Percentiles rank a stretch among this genome's conserved stretches.
Evolutionary conservation across 2,888 invertebrate genomes (phyloP).

Genomic region (Andrena chrysosceles): DNA sequence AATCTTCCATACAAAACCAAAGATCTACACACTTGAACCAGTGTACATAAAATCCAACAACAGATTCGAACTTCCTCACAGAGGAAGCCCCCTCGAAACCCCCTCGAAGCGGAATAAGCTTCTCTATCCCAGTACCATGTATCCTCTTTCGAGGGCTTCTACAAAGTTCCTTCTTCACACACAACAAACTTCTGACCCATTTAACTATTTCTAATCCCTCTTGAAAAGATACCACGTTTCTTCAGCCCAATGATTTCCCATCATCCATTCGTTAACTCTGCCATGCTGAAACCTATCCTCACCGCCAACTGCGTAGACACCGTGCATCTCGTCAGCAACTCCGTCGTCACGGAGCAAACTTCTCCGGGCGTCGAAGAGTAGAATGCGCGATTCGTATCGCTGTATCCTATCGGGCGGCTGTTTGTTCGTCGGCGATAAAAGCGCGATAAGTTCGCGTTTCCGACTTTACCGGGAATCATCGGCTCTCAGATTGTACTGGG

Average conservation of each 20-base stretch:
- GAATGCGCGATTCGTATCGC: neutral
- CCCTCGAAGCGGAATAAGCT: neutral
- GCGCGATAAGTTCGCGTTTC: conserved; percentile 66
- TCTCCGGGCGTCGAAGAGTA: neutral
- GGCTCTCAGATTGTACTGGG: conserved; percentile 56
- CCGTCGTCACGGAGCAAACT: neutral
- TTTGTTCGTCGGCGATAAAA: conserved; percentile 57
- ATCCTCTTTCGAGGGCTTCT: conserved; percentile 18
- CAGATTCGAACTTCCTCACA: neutral
- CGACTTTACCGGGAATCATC: conserved; percentile 59
- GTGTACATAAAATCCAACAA: neutral
- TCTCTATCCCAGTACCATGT: too few species aligned
- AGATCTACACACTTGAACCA: neutral
- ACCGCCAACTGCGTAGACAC: neutral
- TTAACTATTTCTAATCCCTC: conserved; percentile 1
- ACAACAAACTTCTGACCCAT: conserved; percentile 6
- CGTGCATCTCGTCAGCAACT: neutral
- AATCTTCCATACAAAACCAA: too few species aligned
- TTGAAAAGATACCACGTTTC: neutral
- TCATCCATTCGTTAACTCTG: neutral
- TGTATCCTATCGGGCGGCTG: conserved; percentile 32
- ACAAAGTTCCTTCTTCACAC: conserved; percentile 34
- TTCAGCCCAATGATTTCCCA: neutral
- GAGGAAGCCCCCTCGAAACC: neutral
- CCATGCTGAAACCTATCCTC: neutral